A percentile compares a stretch with the other conserved stretches of the same genome.
Evolutionary conservation across 2,888 invertebrate genomes (phyloP).

Genomic region (Lithophane semibrunnea): DNA sequence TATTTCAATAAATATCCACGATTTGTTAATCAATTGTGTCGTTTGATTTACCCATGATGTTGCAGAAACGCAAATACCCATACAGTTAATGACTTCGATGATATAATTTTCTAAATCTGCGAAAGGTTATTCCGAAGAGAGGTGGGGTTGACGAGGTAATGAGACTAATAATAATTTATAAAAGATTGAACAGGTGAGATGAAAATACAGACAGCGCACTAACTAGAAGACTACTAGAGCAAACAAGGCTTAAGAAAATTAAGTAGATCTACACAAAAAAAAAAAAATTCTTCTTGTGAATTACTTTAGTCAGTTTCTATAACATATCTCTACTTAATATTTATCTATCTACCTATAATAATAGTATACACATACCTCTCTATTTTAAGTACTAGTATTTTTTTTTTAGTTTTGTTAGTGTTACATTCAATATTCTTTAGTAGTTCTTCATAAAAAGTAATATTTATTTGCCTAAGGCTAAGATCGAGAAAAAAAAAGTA

Average conservation of each 20-base stretch:
- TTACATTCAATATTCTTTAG: too few relatives aligned
- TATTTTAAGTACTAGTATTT: too few relatives aligned
- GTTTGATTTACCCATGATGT: constrained; percentile 76
- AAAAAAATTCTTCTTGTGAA: too few relatives aligned
- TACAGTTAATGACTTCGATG: neutral
- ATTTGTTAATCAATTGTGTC: constrained; percentile 87
- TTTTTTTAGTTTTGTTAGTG: too few relatives aligned
- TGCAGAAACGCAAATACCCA: neutral
- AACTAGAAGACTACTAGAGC: neutral
- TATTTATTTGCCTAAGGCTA: neutral
- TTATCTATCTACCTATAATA: too few relatives aligned
- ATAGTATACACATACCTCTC: too few relatives aligned
- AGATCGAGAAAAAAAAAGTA: neutral
- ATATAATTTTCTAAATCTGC: too few relatives aligned
- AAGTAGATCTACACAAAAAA: neutral
- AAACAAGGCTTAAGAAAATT: neutral
- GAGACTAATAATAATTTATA: neutral
- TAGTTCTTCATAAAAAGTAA: neutral
- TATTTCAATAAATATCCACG: constrained; percentile 91
- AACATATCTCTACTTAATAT: too few relatives aligned
- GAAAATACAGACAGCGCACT: neutral
- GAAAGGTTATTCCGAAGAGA: neutral
- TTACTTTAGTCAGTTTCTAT: too few relatives aligned
- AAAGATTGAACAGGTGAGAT: neutral
- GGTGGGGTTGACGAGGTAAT: neutral